A percentile compares a stretch with the other conserved stretches of the same genome.
These are phyloP conservation scores for Drosophila macrothrix DNA, from an alignment of 2,888 invertebrate genomes.

Conservation along the genomic window DNA sequence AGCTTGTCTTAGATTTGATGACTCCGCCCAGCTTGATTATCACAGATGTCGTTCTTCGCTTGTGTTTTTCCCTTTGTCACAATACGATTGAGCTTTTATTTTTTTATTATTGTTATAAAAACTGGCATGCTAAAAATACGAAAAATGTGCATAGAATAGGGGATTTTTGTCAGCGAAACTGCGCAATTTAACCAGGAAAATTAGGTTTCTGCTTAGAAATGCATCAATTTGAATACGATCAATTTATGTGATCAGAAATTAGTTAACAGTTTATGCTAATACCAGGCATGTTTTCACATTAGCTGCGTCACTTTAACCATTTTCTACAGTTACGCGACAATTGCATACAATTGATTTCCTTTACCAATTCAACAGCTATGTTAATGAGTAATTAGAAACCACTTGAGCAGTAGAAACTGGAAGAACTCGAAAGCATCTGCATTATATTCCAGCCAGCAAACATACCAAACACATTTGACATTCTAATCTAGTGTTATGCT, in stretches of 20 bases:
- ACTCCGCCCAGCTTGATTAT: neutral
- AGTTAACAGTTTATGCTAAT: neutral
- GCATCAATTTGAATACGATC: neutral
- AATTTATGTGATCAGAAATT: neutral
- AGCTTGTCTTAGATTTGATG: too few species aligned
- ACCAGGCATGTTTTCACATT: neutral
- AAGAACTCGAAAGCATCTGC: slow-evolving; percentile 1
- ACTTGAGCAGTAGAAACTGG: neutral
- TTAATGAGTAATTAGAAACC: slow-evolving; percentile 7
- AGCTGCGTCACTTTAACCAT: neutral
- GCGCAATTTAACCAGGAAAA: too few species aligned
- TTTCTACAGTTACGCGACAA: neutral
- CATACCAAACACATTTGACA: slow-evolving; percentile 10
- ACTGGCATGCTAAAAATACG: neutral
- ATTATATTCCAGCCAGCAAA: slow-evolving; percentile 5
- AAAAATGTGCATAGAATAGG: neutral
- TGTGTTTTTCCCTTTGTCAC: neutral
- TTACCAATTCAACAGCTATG: neutral
- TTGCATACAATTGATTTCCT: neutral
- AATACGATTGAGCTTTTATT: neutral
- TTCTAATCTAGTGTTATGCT: slow-evolving; percentile 29
- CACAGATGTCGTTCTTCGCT: neutral
- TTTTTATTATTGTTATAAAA: neutral
- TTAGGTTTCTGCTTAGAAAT: neutral
- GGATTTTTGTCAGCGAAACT: neutral